phyloP scores from a whole-genome alignment of 92 coral and sea anemone genomes.

The Pocillopora meandrina region DNA sequence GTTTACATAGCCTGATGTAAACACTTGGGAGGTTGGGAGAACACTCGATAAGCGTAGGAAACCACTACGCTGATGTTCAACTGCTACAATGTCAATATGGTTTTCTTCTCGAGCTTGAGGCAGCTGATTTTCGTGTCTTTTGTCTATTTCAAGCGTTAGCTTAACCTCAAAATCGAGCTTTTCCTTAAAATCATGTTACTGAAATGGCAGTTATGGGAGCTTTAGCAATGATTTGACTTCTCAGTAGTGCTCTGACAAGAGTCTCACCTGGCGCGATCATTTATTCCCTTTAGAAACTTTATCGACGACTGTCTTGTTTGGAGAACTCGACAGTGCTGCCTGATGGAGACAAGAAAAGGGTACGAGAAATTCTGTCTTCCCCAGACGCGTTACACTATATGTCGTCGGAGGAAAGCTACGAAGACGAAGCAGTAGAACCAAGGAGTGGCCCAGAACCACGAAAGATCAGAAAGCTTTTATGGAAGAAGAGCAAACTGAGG shows the following conservation, averaged over 20 bases:
- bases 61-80: background rate
- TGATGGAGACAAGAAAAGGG: background rate
- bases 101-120: no score
- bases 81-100: no score
- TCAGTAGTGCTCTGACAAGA: background rate
- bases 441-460: background rate
- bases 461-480: background rate
- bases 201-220: background rate
- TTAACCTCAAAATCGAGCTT: no score
- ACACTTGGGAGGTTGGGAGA: no score
- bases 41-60: no score
- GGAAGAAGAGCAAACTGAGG: background rate
- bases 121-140: no score
- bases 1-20: no score
- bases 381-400: background rate
- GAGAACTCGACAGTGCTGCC: background rate
- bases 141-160: no score
- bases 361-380: background rate
- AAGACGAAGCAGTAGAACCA: background rate
- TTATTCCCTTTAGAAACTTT: background rate
- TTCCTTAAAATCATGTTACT: background rate
- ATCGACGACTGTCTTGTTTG: background rate
- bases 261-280: background rate
- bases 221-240: background rate
- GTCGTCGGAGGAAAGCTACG: background rate